Conservation (phyloP, 2,888 invertebrate species). For the Epirrhoe alternata region DNA sequence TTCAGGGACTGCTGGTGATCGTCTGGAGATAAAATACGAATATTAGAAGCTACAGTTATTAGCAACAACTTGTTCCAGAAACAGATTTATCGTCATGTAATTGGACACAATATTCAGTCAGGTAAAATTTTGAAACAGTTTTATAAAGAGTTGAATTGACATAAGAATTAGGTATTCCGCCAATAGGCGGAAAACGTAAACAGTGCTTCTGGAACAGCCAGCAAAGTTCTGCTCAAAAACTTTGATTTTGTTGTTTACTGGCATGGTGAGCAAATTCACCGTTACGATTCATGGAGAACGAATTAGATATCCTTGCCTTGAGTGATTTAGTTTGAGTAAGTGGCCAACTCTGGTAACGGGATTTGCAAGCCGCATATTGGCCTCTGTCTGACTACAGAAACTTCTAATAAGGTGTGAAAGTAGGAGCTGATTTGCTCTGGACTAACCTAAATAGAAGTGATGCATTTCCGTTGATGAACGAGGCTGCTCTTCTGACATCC, state of each 20-base stretch:
- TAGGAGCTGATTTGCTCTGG: background rate
- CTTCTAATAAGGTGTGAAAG: background rate
- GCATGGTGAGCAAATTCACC: background rate
- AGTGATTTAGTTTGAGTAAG: background rate
- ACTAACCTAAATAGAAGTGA: constrained; percentile 89
- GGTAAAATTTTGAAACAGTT: no score
- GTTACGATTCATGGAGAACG: background rate
- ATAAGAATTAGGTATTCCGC: no score
- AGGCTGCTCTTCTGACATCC: constrained; percentile 95
- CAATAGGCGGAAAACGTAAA: background rate
- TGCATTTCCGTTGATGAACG: constrained; percentile 95
- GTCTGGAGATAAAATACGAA: constrained; percentile 51
- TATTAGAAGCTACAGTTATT: background rate
- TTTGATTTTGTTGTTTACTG: background rate
- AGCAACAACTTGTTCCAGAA: no score
- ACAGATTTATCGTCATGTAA: no score
- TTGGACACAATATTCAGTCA: no score
- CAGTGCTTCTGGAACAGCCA: background rate
- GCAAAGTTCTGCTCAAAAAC: background rate
- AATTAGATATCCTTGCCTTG: background rate
- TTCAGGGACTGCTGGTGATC: constrained; percentile 70
- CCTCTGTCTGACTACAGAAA: no score
- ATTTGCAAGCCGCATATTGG: background rate
- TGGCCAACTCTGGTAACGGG: no score
- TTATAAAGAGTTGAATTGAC: no score